Percentiles rank a stretch among this genome's conserved stretches.
Conservation (phyloP, 2,113 vertebrate species). For the Nannobrachium achirus region DNA sequence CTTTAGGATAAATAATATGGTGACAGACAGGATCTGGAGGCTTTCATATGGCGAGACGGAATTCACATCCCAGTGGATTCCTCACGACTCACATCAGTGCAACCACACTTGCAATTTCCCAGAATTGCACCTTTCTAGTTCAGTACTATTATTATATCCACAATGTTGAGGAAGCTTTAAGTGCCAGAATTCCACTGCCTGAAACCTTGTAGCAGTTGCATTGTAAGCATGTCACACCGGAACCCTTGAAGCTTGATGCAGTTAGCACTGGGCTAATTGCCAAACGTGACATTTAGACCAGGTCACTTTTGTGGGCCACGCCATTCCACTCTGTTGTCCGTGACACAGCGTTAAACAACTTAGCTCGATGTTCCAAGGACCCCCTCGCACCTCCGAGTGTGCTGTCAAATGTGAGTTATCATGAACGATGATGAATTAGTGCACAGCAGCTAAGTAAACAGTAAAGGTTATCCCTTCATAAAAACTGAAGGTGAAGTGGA, state of each 20-base stretch:
- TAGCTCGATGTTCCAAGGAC: neutral
- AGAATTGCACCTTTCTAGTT: no score
- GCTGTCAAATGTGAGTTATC: slow-evolving; percentile 17
- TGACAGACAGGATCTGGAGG: no score
- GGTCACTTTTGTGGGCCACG: neutral
- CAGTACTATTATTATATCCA: no score
- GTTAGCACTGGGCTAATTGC: neutral
- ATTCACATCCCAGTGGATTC: no score
- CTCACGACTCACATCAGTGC: no score
- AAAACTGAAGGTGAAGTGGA: slow-evolving; percentile 27
- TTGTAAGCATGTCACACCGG: neutral
- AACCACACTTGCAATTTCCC: no score
- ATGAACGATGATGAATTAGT: neutral
- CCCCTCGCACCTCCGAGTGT: neutral
- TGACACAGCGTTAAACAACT: slow-evolving; percentile 3
- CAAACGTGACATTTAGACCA: slow-evolving; percentile 24
- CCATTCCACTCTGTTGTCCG: neutral
- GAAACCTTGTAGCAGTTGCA: no score
- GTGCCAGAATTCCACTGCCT: no score
- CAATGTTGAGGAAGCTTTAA: no score
- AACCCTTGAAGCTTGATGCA: slow-evolving; percentile 7
- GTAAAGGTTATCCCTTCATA: slow-evolving; percentile 29
- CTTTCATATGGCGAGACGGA: no score
- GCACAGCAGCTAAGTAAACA: slow-evolving; percentile 28
- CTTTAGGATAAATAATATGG: no score